Evolutionary conservation across 2,888 invertebrate genomes (phyloP).

Genomic region (Rhorus exstirpatorius): DNA sequence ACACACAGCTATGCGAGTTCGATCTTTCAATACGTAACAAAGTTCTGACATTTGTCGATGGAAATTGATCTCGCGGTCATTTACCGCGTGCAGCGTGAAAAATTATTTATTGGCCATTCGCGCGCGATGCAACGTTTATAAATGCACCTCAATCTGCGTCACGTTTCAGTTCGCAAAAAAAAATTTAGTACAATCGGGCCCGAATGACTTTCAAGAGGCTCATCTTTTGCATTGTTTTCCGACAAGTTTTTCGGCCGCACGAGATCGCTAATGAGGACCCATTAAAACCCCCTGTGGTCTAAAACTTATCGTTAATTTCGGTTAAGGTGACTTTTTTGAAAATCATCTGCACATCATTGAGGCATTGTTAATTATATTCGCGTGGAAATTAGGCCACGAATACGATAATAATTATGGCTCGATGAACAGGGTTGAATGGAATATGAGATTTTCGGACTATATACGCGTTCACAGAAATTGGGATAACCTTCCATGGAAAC

Average conservation of each 20-base stretch:
- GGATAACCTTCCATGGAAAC: no score
- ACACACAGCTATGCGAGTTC: not conserved
- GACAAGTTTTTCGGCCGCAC: not conserved
- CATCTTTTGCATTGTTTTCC: slow-evolving; percentile 9
- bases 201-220: not conserved
- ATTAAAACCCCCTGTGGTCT: not conserved
- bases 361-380: not conserved
- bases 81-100: not conserved
- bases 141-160: not conserved
- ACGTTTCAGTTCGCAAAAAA: not conserved
- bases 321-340: slow-evolving; percentile 8
- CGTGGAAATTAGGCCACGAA: not conserved
- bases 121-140: slow-evolving; percentile 1
- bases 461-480: no score
- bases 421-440: no score
- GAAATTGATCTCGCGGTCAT: not conserved
- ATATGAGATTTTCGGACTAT: no score
- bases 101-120: not conserved
- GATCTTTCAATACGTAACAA: not conserved
- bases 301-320: not conserved
- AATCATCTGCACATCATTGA: not conserved
- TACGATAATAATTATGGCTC: no score
- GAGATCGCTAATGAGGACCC: slow-evolving; percentile 8
- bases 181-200: not conserved
- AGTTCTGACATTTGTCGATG: slow-evolving; percentile 8